Evolutionary conservation across 2,888 invertebrate species (phyloP), one percentile per base, ranked within the genome.

Genomic region (Gymnosoma rotundatum): DNA sequence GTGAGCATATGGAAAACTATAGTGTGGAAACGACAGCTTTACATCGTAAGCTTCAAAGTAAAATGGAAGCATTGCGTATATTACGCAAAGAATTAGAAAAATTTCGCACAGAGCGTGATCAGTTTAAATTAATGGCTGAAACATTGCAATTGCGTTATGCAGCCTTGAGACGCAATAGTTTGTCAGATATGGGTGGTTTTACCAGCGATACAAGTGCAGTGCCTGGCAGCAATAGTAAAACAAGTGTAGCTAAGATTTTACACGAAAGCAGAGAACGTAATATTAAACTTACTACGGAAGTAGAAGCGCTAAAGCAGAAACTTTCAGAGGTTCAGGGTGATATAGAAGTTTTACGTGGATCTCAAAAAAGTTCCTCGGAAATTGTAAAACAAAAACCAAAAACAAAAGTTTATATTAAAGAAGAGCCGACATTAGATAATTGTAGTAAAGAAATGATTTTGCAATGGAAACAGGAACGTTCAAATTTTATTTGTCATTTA

Each of bases 31-130:
- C 93, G 83, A 87, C 86, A 12, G 94, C 94, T 2, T 90, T 95
- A 20, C 94, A 94, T 89, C 94, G 95, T 85, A 97, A 96, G 91
- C 92, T 97, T 36, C 95, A 96, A 89, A 95, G 96, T 89, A 97
- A 97, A 92, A 94, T 95, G 70, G 97, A 97, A 91, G 97, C 97
- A 3, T 91, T 97, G 50, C 93, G 95, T n/a, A 96, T 97, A 83
- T 93, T 97, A 90, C 95, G 95, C 84, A 94, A 94, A 88, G 96
- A 97, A 89, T 91, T 97, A 80, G 96, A 96, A 88, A 95, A 95
- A 91, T 96, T 95, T 90, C 94, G 95, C 81, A 94, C 94, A 88
- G 96, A 97, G 89, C 93, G 96, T 42, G 97, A 97, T 90, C 95
- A 95, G 89, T 97, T 95, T 88, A 96, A 96, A 91, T 91, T 96